These are phyloP conservation scores for Megaceryle maxima DNA, from an alignment of 2,113 vertebrate species.

Conservation along the genomic window DNA sequence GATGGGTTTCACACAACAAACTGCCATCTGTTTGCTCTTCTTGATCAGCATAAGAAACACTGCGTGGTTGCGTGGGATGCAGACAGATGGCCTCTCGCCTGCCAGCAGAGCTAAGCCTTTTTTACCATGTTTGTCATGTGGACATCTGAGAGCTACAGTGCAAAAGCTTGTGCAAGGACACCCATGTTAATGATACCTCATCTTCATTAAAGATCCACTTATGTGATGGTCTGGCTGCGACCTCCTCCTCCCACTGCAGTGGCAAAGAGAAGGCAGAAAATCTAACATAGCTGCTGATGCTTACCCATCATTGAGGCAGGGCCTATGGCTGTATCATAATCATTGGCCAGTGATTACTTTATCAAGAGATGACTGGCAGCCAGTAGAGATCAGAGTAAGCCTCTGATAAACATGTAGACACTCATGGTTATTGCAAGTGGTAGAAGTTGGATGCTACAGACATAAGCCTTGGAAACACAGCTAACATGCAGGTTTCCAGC, in stretches of 20 bases:
- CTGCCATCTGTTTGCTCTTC: background rate
- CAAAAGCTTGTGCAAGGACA: background rate
- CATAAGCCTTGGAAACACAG: background rate
- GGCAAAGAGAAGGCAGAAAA: background rate
- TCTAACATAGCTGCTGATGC: background rate
- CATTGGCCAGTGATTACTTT: background rate
- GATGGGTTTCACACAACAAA: background rate
- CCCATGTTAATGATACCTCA: background rate
- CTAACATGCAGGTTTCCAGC: background rate
- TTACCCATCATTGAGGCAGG: fast-evolving
- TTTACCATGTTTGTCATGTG: background rate
- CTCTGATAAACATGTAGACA: background rate
- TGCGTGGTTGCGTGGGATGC: background rate
- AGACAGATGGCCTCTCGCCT: background rate
- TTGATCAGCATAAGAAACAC: background rate
- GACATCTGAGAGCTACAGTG: background rate
- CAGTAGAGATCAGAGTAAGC: background rate
- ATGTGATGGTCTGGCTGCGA: background rate
- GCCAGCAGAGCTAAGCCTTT: background rate
- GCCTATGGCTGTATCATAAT: background rate
- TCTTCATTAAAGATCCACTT: background rate
- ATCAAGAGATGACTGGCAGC: background rate
- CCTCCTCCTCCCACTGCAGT: background rate
- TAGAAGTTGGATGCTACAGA: background rate
- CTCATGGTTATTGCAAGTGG: fast-evolving